Conservation (phyloP, 2,888 invertebrate genomes). For the Oeneis ivallda region DNA sequence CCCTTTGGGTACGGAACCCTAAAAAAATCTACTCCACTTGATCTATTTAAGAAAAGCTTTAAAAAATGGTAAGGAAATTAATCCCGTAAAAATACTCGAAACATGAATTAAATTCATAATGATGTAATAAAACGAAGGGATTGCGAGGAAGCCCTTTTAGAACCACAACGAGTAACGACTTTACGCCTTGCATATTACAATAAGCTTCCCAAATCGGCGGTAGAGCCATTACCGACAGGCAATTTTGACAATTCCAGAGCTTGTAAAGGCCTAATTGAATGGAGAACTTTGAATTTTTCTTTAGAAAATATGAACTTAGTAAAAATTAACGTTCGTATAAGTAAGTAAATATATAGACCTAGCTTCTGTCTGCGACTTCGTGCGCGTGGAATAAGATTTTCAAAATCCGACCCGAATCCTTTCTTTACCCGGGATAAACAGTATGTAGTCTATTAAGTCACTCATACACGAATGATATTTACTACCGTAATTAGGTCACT, state of each 20-base stretch:
- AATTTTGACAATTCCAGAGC: conserved; percentile 5
- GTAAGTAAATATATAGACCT: too few relatives aligned
- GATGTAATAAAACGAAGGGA: conserved; percentile 15
- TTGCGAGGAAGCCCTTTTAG: conserved; percentile 11
- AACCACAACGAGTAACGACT: conserved; percentile 13
- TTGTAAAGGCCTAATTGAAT: background rate
- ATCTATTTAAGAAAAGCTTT: background rate
- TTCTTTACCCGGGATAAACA: too few relatives aligned
- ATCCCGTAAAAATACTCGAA: background rate
- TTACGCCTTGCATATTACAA: conserved; percentile 15
- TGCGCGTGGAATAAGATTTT: background rate
- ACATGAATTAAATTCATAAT: background rate
- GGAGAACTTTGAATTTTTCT: background rate
- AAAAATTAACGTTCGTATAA: background rate
- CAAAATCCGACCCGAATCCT: too few relatives aligned
- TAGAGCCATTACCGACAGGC: conserved; percentile 1
- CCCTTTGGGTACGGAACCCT: too few relatives aligned
- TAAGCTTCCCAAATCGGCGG: conserved; percentile 12
- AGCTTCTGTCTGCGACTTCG: background rate
- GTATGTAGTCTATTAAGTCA: too few relatives aligned
- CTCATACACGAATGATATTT: too few relatives aligned
- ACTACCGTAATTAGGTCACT: too few relatives aligned
- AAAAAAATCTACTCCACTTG: background rate
- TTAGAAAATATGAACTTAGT: background rate
- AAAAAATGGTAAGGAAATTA: background rate